Base-by-base conservation (phyloP, 2,888 invertebrate species). In the Diarsia dahlii region DNA sequence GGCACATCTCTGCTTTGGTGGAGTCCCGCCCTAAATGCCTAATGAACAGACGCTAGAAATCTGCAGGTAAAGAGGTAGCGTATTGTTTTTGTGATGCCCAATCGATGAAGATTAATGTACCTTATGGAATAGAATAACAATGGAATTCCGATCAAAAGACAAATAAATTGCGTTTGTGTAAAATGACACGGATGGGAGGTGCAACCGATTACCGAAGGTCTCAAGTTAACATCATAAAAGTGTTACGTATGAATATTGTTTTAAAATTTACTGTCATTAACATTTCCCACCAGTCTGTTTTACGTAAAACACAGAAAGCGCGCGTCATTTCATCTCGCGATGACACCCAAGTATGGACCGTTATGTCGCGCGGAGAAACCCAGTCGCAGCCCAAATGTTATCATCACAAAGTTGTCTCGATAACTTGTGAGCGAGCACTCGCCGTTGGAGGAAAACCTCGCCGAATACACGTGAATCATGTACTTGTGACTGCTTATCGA, bases 251-350 rank as follows among this genome's bases (percentile, higher is more conserved):
- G 12, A 23, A 56, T 15, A 28, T 28, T 28, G 8, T 58, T 28
- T 28, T 18, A 9, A 3, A 23, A 28, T 28, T 28, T 15, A 18
- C 9, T 10, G 3, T 34, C 34, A 68, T 39, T 39, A 45, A 45
- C 12, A 48, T 46, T 62, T 28, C n/a, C 12, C 18, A 34, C 23
- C 45, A 52, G 39, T 23, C 20, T 52, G 2, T 15, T n/a, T 46
- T 70, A 15, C 28, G 28, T 54, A 46, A 70, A 28, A n/a, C 23
- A 18, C 18, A 68, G 23, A 52, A 67, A 71, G 68, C 50, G n/a
- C 12, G 9, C 48, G 70, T 39, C 34, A 39, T 34, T n/a, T n/a
- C 20, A 65, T 13, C 23, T 8, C 50, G 34, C 39, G 18, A n/a
- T 71, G 71, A 56, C 54, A n/a, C 72, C 1, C 2, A 54, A 18